Conservation (phyloP, 2,888 invertebrate species). For the Lamellibrachia columna region DNA sequence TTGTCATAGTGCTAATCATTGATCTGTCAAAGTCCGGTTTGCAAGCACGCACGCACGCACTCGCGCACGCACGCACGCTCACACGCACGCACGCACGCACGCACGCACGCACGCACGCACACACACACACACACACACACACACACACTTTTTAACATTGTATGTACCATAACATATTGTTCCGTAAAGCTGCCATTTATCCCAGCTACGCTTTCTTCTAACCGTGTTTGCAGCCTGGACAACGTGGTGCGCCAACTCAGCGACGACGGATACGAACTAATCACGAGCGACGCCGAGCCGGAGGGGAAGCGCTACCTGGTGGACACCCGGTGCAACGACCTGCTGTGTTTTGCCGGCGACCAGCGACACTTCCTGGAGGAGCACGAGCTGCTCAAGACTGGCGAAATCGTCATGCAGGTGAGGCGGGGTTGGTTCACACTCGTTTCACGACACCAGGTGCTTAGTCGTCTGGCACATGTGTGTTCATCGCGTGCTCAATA, state of each 20-base stretch:
- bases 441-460: not conserved
- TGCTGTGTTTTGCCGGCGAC: conserved; percentile 57
- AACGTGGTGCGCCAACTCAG: conserved; percentile 49
- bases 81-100: not conserved
- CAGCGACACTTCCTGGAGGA: conserved; percentile 47
- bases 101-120: not conserved
- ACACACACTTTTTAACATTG: not conserved
- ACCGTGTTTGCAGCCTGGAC: conserved; percentile 22
- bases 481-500: not conserved
- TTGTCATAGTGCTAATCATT: no score
- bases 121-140: not conserved
- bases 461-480: not conserved
- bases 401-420: conserved; percentile 61
- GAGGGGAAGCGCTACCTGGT: conserved; percentile 48
- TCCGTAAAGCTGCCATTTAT: not conserved
- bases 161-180: not conserved
- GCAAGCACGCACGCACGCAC: not conserved
- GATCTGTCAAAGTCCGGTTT: no score
- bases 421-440: not conserved
- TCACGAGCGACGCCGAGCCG: conserved; percentile 42
- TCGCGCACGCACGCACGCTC: not conserved
- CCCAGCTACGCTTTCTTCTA: not conserved
- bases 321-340: conserved; percentile 59
- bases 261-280: conserved; percentile 48
- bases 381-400: conserved; percentile 49